phyloP scores from a whole-genome alignment of 2,888 invertebrate species.

The Melinopterus prodromus region DNA sequence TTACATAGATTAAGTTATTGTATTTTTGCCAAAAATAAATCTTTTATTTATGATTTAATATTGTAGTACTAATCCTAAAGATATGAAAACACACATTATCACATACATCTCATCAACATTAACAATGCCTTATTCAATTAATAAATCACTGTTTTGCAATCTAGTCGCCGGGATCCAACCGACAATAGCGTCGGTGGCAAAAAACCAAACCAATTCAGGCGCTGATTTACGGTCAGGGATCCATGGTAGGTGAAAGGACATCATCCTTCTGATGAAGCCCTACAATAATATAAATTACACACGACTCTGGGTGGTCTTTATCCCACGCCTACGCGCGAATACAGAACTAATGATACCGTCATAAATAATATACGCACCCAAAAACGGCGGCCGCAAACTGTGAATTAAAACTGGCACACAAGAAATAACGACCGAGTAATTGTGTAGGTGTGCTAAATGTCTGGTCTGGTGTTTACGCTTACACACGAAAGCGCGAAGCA shows the following conservation, averaged over 20 bases:
- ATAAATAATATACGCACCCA: slow-evolving; percentile 17
- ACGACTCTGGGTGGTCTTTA: slow-evolving; percentile 13
- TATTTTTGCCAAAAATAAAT: too few species aligned
- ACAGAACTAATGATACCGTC: background rate
- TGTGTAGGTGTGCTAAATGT: background rate
- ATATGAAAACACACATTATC: too few species aligned
- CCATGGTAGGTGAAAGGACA: slow-evolving; percentile 18
- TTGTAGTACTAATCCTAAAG: too few species aligned
- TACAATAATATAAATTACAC: slow-evolving; percentile 18
- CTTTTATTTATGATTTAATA: too few species aligned
- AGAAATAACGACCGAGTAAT: slow-evolving; percentile 21
- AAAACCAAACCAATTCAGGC: slow-evolving; percentile 8
- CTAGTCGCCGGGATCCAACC: background rate
- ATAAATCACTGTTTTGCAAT: too few species aligned
- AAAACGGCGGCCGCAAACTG: slow-evolving; percentile 5
- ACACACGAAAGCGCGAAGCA: background rate
- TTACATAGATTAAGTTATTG: too few species aligned
- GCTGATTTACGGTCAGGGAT: slow-evolving; percentile 17
- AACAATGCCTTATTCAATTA: too few species aligned
- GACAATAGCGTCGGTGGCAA: background rate
- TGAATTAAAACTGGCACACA: slow-evolving; percentile 15
- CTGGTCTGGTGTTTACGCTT: background rate
- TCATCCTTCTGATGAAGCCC: slow-evolving; percentile 22
- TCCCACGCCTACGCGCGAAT: background rate
- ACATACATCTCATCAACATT: too few species aligned